Evolutionary conservation across 2,888 invertebrate genomes (phyloP), one percentile per base, ranked within the genome.

Genomic region (Plagodis dolabraria): DNA sequence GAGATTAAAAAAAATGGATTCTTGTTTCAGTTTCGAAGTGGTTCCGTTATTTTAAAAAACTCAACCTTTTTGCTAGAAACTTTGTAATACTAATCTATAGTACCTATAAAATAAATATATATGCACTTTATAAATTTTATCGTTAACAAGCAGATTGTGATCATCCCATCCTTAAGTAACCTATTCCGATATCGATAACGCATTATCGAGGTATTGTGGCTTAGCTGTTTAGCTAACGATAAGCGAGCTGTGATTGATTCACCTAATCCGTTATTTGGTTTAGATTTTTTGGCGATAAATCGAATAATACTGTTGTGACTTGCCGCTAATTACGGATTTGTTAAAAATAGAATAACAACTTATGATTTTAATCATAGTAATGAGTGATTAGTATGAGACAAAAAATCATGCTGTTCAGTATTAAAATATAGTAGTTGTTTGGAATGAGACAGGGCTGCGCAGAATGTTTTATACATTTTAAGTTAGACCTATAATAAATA

Each of bases 191-290:
- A 45, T 50, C 53, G 67, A 69, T 69, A 68, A 63, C 65, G 40
- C 64, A 74, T 74, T 80, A 80, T 80, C 80, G 74, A 62, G 60
- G 56, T 61, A 61, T 61, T 61, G 60, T 61, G 56, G 60, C 49
- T 61, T 61, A 61, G 56, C 60, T 61, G 53, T 46, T 46, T 33
- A 49, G 60, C 60, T 53, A 56, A 33, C 45, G 80, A 79, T 80
- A 79, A 75, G 60, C 63, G 64, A 62, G 70, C 71, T 60, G 68
- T 75, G 78, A 80, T 80, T 80, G 79, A 80, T 79, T 77, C 75
- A 69, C 65, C 64, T 59, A 66, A 78, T 77, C 72, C 67, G 51
- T 50, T 61, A 49, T 61, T 61, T 40, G 53, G 54, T 60, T 57
- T 35, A 53, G 12, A 57, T 54, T 68, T 63, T 40, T 60, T 52